These are phyloP conservation scores for Epinephelus lanceolatus DNA, from an alignment of 2,113 vertebrate genomes.

Conservation along the genomic window DNA sequence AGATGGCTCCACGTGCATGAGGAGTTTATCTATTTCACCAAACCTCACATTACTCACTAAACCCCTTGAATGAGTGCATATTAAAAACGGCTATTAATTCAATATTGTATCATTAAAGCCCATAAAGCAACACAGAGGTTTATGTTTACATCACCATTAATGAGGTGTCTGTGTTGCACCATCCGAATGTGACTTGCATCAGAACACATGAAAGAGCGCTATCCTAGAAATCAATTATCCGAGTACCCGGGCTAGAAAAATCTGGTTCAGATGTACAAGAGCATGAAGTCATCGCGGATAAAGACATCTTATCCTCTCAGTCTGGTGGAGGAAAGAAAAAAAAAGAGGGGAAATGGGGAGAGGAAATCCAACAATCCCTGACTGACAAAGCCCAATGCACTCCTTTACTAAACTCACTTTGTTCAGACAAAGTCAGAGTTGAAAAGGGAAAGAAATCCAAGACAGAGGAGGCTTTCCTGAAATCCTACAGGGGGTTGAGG, in stretches of 20 bases:
- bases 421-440: constrained; percentile 77
- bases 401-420: constrained; percentile 75
- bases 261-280: constrained; percentile 59
- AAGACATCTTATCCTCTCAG: constrained; percentile 69
- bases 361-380: constrained; percentile 75
- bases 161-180: neutral
- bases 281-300: constrained; percentile 71
- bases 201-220: constrained; percentile 29
- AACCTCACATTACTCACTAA: constrained; percentile 12
- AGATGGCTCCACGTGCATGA: neutral
- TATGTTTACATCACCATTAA: neutral
- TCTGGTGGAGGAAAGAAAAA: constrained; percentile 38
- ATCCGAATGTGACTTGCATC: constrained; percentile 43
- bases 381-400: constrained; percentile 73
- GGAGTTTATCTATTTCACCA: neutral
- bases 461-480: constrained; percentile 79
- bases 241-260: constrained; percentile 37
- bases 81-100: constrained; percentile 1
- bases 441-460: constrained; percentile 78
- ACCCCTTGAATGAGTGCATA: neutral
- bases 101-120: constrained; percentile 2
- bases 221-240: constrained; percentile 62
- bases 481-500: constrained; percentile 80
- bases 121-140: constrained; percentile 16
- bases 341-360: constrained; percentile 46